phyloP scores from a whole-genome alignment of 1,140 invertebrate genomes.

The Tribolium madens region DNA sequence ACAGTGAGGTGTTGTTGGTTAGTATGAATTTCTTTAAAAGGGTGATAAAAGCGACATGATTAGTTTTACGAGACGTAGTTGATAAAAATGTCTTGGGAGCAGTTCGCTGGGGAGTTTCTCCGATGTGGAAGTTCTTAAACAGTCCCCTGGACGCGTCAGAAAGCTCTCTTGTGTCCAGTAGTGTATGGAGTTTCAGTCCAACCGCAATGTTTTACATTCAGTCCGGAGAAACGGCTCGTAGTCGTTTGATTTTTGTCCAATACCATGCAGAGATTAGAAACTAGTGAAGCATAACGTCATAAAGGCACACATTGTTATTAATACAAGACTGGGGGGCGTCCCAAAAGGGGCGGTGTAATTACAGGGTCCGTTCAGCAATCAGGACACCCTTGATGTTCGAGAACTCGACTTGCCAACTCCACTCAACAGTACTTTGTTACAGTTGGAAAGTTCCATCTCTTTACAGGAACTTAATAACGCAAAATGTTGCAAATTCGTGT shows the following conservation, averaged over 20 bases:
- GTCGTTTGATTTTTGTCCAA: conserved; percentile 14
- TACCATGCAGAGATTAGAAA: conserved; percentile 5
- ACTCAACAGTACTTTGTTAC: conserved; percentile 45
- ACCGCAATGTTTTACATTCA: conserved; percentile 23
- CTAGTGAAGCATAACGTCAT: conserved; percentile 14
- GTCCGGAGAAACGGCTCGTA: background rate
- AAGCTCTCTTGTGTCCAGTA: conserved; percentile 17
- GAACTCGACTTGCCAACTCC: conserved; percentile 43
- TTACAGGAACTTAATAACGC: conserved; percentile 44
- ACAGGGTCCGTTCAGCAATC: conserved; percentile 38
- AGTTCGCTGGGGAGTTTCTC: background rate
- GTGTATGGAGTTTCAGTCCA: conserved; percentile 2
- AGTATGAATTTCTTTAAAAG: background rate
- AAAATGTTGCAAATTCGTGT: conserved; percentile 42
- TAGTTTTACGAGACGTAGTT: background rate
- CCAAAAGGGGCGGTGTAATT: conserved; percentile 21
- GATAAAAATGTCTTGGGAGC: background rate
- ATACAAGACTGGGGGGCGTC: conserved; percentile 8
- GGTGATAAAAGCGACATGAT: background rate
- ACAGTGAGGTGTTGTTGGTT: background rate
- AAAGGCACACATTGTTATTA: conserved; percentile 31
- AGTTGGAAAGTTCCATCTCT: conserved; percentile 45
- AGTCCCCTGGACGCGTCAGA: conserved; percentile 10
- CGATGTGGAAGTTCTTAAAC: conserved; percentile 3
- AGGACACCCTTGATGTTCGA: conserved; percentile 36